These are phyloP conservation scores for Rhizomys pruinosus DNA, from an alignment of 2,113 vertebrate genomes.

Conservation along the genomic window DNA sequence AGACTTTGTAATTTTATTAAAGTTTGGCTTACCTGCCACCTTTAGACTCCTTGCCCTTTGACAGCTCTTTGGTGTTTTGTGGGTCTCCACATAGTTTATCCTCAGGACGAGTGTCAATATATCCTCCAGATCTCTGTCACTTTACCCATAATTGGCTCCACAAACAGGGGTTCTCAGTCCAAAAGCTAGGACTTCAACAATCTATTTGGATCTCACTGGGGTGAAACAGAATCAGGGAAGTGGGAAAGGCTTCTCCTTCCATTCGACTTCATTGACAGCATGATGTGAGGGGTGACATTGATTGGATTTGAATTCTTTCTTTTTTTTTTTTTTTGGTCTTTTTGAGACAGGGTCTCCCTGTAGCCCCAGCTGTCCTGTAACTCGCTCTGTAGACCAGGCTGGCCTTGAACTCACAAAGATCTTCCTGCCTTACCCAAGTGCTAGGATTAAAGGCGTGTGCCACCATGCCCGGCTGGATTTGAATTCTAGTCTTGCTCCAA, in stretches of 20 bases:
- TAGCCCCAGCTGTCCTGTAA: too few relatives aligned
- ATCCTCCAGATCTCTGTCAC: slow-evolving; percentile 68
- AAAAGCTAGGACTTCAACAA: slow-evolving; percentile 51
- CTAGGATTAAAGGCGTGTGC: too few relatives aligned
- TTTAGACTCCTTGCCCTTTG: slow-evolving; percentile 17
- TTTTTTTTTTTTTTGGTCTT: too few relatives aligned
- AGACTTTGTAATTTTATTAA: slow-evolving; percentile 13
- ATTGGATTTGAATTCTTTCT: slow-evolving; percentile 46
- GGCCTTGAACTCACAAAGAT: too few relatives aligned
- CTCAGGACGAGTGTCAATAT: slow-evolving; percentile 47
- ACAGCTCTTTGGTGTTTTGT: slow-evolving; percentile 59
- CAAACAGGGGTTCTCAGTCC: slow-evolving; percentile 64
- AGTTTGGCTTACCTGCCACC: slow-evolving; percentile 29
- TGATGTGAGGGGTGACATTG: background rate
- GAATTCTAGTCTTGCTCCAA: background rate
- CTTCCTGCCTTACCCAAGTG: too few relatives aligned
- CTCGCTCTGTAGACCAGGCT: too few relatives aligned
- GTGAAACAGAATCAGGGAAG: slow-evolving; percentile 26
- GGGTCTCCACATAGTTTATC: slow-evolving; percentile 56
- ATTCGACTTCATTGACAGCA: slow-evolving; percentile 1
- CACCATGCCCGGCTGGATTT: too few relatives aligned
- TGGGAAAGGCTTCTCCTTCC: background rate
- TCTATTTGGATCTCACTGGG: slow-evolving; percentile 56
- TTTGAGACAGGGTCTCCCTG: too few relatives aligned
- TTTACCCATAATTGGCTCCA: slow-evolving; percentile 68